Percentiles rank a stretch among this genome's conserved stretches.
Evolutionary conservation across 2,797 vertebrate species (phyloP).

Genomic region (Acrossocheilus fasciatus): DNA sequence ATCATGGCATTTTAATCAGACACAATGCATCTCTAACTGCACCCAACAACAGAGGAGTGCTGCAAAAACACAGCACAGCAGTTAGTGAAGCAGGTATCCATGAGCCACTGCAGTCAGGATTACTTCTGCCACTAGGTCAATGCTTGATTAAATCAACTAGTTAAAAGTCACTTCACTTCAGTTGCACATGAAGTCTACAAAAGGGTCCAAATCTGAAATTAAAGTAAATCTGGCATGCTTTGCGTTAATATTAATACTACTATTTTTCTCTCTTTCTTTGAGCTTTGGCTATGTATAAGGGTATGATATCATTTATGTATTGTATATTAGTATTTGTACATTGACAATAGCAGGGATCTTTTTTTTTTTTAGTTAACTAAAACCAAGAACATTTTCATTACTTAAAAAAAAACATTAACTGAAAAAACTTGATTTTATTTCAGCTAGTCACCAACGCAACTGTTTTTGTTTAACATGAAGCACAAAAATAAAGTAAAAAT

Average conservation of each 20-base stretch:
- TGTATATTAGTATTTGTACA: neutral
- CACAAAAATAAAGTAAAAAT: too few relatives aligned
- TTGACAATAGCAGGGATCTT: neutral
- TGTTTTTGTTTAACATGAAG: too few relatives aligned
- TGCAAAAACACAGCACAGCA: neutral
- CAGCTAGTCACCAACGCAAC: too few relatives aligned
- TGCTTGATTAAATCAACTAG: neutral
- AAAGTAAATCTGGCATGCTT: neutral
- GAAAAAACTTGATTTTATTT: too few relatives aligned
- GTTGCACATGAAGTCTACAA: neutral
- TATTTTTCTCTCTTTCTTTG: too few relatives aligned
- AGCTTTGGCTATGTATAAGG: neutral
- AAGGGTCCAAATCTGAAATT: neutral
- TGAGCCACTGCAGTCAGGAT: neutral
- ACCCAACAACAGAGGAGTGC: neutral
- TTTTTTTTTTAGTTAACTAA: neutral
- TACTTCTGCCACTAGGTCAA: neutral
- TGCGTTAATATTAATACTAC: neutral
- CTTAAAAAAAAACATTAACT: too few relatives aligned
- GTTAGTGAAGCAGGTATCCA: neutral
- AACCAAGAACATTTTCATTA: too few relatives aligned
- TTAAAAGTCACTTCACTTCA: neutral
- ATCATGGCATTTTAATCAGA: constrained; percentile 78
- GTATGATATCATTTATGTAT: neutral
- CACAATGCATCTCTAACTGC: constrained; percentile 59